Percentiles rank a stretch among this genome's conserved stretches.
These are phyloP conservation scores for Boloria selene DNA, from an alignment of 2,888 invertebrate species.

Conservation along the genomic window DNA sequence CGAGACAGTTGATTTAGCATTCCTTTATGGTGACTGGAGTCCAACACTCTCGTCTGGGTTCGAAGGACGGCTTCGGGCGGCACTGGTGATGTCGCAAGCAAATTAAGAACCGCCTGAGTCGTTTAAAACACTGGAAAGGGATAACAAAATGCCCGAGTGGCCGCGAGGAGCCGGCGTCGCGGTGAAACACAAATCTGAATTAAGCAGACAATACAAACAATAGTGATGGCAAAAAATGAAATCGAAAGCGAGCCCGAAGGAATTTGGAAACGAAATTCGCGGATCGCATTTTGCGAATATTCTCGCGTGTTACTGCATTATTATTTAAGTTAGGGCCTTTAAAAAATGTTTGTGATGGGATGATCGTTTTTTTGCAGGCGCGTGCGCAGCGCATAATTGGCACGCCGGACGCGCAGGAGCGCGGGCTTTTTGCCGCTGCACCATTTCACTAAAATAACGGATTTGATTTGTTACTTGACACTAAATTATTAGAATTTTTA, in stretches of 20 bases:
- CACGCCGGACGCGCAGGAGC: conserved; percentile 61
- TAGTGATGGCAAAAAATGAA: conserved; percentile 71
- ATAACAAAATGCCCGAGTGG: conserved; percentile 53
- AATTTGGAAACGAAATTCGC: conserved; percentile 79
- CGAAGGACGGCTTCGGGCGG: conserved; percentile 11
- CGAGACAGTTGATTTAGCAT: conserved; percentile 60
- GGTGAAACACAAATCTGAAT: conserved; percentile 59
- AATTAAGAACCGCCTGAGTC: conserved; percentile 56
- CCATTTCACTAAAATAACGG: conserved; percentile 36
- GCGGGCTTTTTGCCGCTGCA: conserved; percentile 54
- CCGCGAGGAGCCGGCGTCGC: conserved; percentile 44
- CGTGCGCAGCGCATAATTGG: conserved; percentile 79
- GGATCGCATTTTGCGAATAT: conserved; percentile 80
- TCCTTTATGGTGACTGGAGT: conserved; percentile 58
- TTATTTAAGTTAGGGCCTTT: conserved; percentile 76
- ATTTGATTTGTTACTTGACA: conserved; percentile 29
- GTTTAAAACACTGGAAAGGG: conserved; percentile 39
- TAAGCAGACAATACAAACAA: conserved; percentile 77
- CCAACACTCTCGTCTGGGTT: conserved; percentile 30
- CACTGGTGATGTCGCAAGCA: conserved; percentile 48
- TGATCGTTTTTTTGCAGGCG: conserved; percentile 75
- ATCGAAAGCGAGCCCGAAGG: conserved; percentile 57
- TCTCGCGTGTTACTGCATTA: conserved; percentile 82
- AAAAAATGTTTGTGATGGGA: conserved; percentile 73
- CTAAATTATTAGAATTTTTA: conserved; percentile 14